Percentiles rank a stretch among this genome's conserved stretches.
phyloP scores from a whole-genome alignment of 2,888 invertebrate species.

The Trachelus stipa region DNA sequence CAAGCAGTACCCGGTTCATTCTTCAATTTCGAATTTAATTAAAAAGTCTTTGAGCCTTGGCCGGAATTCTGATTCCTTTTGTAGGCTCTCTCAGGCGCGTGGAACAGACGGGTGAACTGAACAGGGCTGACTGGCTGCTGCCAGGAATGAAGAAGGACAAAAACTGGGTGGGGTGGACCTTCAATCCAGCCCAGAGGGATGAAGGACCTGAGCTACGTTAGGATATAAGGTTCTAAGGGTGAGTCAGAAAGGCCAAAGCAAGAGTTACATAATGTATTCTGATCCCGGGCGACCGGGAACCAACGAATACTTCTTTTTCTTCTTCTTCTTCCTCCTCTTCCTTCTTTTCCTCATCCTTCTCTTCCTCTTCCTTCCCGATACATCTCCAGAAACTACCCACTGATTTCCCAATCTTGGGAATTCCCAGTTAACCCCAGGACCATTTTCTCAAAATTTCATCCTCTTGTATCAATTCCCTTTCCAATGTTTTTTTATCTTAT shows the following conservation, averaged over 20 bases:
- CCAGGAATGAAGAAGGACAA: conserved; percentile 22
- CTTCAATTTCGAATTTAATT: conserved; percentile 39
- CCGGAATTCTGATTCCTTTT: conserved; percentile 30
- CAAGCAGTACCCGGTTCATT: conserved; percentile 19
- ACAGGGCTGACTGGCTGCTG: neutral
- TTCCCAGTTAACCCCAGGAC: too few relatives aligned
- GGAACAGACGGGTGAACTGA: neutral
- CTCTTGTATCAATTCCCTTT: too few relatives aligned
- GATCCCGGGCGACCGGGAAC: conserved; percentile 1
- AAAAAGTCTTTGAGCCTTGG: conserved; percentile 31
- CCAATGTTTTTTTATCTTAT: too few relatives aligned
- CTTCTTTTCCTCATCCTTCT: conserved; percentile 15
- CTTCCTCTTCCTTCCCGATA: conserved; percentile 8
- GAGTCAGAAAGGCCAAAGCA: neutral
- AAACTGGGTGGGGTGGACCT: too few relatives aligned
- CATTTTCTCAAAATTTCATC: too few relatives aligned
- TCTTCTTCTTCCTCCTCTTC: conserved; percentile 3
- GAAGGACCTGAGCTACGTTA: too few relatives aligned
- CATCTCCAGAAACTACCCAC: too few relatives aligned
- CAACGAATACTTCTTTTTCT: conserved; percentile 21
- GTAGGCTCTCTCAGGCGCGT: conserved; percentile 13
- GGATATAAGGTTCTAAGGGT: neutral
- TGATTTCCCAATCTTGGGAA: too few relatives aligned
- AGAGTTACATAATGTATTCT: conserved; percentile 30
- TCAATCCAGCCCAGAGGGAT: too few relatives aligned